Conservation (phyloP, 2,797 vertebrate species). For the Masticophis lateralis region DNA sequence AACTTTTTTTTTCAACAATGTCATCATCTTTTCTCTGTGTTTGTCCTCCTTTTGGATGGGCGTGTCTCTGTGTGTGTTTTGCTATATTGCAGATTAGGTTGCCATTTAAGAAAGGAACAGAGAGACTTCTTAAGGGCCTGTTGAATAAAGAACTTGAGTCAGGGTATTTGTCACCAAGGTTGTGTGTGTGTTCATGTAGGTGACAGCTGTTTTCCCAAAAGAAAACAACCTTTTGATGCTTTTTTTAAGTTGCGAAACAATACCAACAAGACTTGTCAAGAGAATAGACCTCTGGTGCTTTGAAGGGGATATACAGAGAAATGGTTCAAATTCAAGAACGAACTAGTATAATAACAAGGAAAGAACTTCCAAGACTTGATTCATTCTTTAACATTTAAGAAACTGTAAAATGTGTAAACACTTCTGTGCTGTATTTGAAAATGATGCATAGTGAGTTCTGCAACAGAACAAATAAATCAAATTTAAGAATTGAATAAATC, state of each 20-base stretch:
- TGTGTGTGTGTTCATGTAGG: constrained; percentile 47
- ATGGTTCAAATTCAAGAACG: constrained; percentile 47
- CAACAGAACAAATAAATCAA: background rate
- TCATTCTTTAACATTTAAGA: constrained; percentile 5
- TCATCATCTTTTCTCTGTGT: fast-evolving
- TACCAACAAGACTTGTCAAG: constrained; percentile 52
- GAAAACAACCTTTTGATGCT: constrained; percentile 54
- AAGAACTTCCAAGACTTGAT: constrained; percentile 37
- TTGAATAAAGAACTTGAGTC: constrained; percentile 43
- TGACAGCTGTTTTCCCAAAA: constrained; percentile 57
- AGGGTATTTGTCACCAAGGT: constrained; percentile 48
- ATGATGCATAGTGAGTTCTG: background rate
- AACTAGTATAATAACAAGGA: constrained; percentile 44
- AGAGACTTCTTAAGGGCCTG: constrained; percentile 41
- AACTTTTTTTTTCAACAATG: background rate
- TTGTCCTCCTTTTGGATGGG: background rate
- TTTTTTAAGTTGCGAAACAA: constrained; percentile 50
- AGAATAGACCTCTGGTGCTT: constrained; percentile 49
- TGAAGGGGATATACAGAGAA: constrained; percentile 49
- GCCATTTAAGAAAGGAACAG: constrained; percentile 33
- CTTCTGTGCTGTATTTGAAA: constrained; percentile 14
- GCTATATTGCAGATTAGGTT: constrained; percentile 19
- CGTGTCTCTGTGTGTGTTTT: background rate
- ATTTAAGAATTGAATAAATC: background rate
- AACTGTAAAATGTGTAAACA: background rate